A percentile compares a stretch with the other conserved stretches of the same genome.
Evolutionary conservation across 2,888 invertebrate genomes (phyloP).

Genomic region (Netelia melanura): DNA sequence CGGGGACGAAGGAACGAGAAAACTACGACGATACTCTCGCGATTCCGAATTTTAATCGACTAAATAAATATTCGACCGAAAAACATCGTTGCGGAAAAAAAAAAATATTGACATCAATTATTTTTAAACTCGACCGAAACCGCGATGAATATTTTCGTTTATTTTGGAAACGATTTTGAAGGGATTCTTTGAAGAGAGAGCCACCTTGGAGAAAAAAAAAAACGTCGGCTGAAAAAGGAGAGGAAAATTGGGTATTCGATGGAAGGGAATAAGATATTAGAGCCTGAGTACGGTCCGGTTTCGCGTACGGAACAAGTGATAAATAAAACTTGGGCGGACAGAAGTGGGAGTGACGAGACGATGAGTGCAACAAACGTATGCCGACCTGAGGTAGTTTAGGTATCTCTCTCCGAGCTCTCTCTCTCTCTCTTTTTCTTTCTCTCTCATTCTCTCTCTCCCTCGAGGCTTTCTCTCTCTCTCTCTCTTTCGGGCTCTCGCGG

Average conservation of each 20-base stretch:
- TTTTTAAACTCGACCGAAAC: no score
- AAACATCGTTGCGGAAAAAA: no score
- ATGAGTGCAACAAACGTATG: constrained; percentile 53
- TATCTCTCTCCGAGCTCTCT: not conserved
- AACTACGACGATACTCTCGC: constrained; percentile 8
- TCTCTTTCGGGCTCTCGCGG: constrained; percentile 39
- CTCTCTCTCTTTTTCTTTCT: constrained; percentile 32
- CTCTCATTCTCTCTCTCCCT: constrained; percentile 34
- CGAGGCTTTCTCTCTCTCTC: constrained; percentile 46
- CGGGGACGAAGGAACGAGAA: constrained; percentile 11
- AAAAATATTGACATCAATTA: no score
- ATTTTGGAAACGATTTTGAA: not conserved
- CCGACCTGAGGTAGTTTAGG: constrained; percentile 16
- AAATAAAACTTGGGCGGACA: not conserved
- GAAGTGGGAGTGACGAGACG: constrained; percentile 29
- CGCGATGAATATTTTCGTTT: no score
- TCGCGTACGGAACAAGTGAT: not conserved
- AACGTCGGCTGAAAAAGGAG: not conserved
- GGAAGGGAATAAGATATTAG: constrained; percentile 56
- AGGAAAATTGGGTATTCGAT: constrained; percentile 2
- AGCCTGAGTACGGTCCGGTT: not conserved
- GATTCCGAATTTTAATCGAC: not conserved
- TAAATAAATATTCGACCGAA: no score
- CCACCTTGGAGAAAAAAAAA: not conserved
- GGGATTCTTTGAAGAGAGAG: not conserved